Evolutionary conservation across 1,140 invertebrate species (phyloP), one percentile per base, ranked within the genome.

Genomic region (Vanessa tameamea): DNA sequence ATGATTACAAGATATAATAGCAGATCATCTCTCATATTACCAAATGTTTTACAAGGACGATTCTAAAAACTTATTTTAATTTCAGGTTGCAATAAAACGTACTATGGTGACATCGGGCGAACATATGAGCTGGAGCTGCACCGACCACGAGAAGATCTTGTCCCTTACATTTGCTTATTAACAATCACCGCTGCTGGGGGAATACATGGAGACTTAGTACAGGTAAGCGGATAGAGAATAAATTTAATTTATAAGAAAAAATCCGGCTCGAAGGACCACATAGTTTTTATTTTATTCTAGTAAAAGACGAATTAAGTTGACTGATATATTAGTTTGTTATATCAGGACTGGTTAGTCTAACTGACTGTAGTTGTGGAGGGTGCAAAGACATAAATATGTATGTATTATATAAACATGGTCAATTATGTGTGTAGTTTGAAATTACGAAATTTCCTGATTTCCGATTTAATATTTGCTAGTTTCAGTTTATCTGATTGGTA

Each of bases 111-210:
- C 82, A 95, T 97, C 50, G 96, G 96, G 6, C 95, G 95, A 80
- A 97, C 97, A 2, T 97, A 97, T 85, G 95, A 96, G 73, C 78
- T 97, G 89, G 96, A 97, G 87, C 93, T 97, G 31, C 96, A 97
- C 89, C 94, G 96, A 78, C 96, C 96, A 15, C 95, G 96, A 78
- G 95, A 96, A 88, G 96, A 97, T 83, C 95, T 96, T 82, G 95
- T 97, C 81, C 97, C 97, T 61, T 97, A 96, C 91, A 95, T 97
- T 69, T 98, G 97, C 88, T 95, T 96, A 77, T 94, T 98, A 69
- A 97, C 96, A 48, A 97, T 98, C 79, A 96, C 95, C n/a, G 97
- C 97, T 51, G 95, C 95, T 67, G 97, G 96, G n/a, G 96, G 95
- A 4, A 94, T 96, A 70, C 95, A 96, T 77, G 97, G 97, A 31